These are phyloP conservation scores for Turritopsis dohrnii DNA, from an alignment of 30 jellyfish, hydroid and myxozoan species.

Conservation along the genomic window DNA sequence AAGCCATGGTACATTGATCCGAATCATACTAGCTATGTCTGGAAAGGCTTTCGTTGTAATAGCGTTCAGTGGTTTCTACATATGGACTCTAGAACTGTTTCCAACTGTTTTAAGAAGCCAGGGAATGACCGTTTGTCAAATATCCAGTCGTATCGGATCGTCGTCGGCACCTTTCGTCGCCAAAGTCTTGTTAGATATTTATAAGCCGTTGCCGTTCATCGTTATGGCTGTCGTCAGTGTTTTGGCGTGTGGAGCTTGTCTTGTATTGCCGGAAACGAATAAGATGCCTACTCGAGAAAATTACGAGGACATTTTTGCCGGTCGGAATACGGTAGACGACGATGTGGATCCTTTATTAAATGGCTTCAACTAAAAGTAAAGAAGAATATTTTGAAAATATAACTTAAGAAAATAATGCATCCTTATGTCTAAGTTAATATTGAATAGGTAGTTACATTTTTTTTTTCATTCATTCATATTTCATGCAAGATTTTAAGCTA, in stretches of 20 bases:
- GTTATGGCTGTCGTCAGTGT: conserved; percentile 13
- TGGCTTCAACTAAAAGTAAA: background rate
- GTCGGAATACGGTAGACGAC: background rate
- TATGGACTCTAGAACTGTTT: conserved; percentile 10
- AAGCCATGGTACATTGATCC: background rate
- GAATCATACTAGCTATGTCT: background rate
- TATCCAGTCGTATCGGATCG: conserved; percentile 7
- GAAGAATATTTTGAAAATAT: background rate
- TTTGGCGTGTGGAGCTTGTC: background rate
- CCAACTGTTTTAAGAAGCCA: conserved; percentile 15
- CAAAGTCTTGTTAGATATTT: background rate
- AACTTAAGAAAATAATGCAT: too few relatives aligned
- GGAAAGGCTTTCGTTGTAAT: background rate
- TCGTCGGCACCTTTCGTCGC: conserved; percentile 13
- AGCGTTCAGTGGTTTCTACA: conserved; percentile 1
- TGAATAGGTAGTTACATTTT: background rate
- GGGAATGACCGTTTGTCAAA: conserved; percentile 19
- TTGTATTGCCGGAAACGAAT: conserved; percentile 3
- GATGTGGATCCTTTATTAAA: background rate
- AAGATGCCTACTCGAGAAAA: conserved; percentile 15
- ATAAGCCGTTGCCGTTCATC: conserved; percentile 9
- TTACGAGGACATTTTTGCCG: conserved; percentile 4
- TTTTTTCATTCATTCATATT: background rate
- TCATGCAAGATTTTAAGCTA: too few relatives aligned
- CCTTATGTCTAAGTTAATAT: background rate